phyloP scores from a whole-genome alignment of 2,797 vertebrate species.

The Catharus ustulatus region DNA sequence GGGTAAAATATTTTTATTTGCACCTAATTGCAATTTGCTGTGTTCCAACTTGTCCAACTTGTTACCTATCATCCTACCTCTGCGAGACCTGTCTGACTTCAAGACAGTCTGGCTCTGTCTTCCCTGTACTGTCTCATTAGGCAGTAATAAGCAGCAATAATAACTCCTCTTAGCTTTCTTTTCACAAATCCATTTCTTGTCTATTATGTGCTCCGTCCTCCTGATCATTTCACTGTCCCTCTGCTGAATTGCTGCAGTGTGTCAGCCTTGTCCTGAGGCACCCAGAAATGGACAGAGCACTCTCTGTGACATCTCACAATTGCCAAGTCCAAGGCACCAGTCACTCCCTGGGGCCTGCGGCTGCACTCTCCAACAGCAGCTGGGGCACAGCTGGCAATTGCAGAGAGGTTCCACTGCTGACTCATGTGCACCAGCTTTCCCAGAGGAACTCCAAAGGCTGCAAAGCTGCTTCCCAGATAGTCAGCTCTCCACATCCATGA shows the following conservation, averaged over 20 bases:
- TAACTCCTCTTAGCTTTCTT: background rate
- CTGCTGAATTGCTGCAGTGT: background rate
- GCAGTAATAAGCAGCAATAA: background rate
- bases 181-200: background rate
- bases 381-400: background rate
- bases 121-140: background rate
- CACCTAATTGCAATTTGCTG: background rate
- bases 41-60: background rate
- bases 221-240: background rate
- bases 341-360: fast-evolving
- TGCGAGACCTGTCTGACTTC: background rate
- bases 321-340: background rate
- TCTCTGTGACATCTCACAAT: background rate
- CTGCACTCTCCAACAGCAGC: background rate
- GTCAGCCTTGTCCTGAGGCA: background rate
- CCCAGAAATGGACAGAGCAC: background rate
- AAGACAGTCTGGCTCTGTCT: background rate
- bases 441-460: background rate
- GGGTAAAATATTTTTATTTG: background rate
- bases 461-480: background rate
- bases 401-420: background rate
- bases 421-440: background rate
- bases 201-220: background rate
- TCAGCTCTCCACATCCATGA: background rate
- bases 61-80: background rate